Base-by-base conservation (phyloP, 2,797 vertebrate species). In the Poecilia wingei region DNA sequence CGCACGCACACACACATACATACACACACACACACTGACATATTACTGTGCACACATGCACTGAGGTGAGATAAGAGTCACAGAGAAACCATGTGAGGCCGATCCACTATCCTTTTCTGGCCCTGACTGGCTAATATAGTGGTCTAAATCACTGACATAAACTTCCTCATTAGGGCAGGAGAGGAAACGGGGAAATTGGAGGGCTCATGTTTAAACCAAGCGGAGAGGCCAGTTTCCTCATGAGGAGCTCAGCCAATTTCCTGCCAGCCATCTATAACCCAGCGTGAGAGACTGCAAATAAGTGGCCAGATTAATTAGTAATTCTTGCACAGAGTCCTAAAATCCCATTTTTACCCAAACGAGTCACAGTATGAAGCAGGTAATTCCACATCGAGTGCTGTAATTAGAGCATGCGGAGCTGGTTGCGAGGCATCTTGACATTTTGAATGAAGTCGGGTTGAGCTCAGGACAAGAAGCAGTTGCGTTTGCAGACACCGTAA, bases 141-240 rank as follows among this genome's bases (percentile, higher is more conserved):
- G 51, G 74, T 82, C 90, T 92, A 92, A 92, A 94, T 94, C 88
- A 90, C 6, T 6, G 83, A 75, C 89, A 89, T 88, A 91, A 88
- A 93, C 84, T 80, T 88, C 82, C 90, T 89, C 91, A 90, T 94
- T 93, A 94, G 81, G 76, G 59, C 18, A 49, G 80, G 78, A 85
- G 84, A 84, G 92, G 92, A 93, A 93, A 86, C 14, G 0, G 76
- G 89, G 83, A 89, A 88, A 91, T 92, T 91, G 83, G 77, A 76
- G 81, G 85, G 86, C 82, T 89, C 59, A 43, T 39, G 82, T 86
- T 92, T 87, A 88, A 90, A 80, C 77, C 75, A 28, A 90, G 86
- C 53, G n/a, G 74, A 88, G 87, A 89, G 84, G 82, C 76, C 81
- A 79, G 22, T 87, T 83, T 92, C 86, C 88, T 90, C 74, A 1